A percentile compares a stretch with the other conserved stretches of the same genome.
Evolutionary conservation across 1,140 invertebrate genomes (phyloP).

Genomic region (Thalassaphorura encarpata): DNA sequence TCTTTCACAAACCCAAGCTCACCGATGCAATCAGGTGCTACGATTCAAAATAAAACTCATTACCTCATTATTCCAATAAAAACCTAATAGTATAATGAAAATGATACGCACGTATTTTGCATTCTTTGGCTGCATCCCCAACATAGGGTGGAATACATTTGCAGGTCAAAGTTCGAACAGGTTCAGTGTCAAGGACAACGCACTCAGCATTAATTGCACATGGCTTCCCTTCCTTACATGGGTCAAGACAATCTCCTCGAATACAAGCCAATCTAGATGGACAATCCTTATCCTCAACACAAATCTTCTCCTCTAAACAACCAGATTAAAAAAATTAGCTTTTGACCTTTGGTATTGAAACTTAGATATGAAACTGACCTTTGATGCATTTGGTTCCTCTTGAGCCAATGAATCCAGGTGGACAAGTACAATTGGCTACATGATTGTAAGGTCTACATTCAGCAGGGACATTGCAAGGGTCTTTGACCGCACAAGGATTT

Average conservation of each 20-base stretch:
- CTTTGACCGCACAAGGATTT: slow-evolving; percentile 34
- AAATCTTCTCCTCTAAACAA: slow-evolving; percentile 44
- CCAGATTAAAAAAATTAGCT: not conserved
- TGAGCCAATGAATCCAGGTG: slow-evolving; percentile 29
- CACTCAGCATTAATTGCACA: slow-evolving; percentile 53
- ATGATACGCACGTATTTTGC: slow-evolving; percentile 45
- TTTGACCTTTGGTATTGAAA: not conserved
- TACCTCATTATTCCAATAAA: not conserved
- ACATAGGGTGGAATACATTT: slow-evolving; percentile 67
- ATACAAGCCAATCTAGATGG: slow-evolving; percentile 68
- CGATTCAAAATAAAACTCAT: slow-evolving; percentile 9
- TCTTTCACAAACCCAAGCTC: slow-evolving; percentile 61
- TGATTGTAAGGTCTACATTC: slow-evolving; percentile 34
- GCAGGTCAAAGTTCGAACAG: slow-evolving; percentile 79
- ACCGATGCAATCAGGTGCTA: slow-evolving; percentile 50
- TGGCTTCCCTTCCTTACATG: slow-evolving; percentile 36
- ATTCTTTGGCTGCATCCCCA: slow-evolving; percentile 67
- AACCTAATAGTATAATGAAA: not conserved
- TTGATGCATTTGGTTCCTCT: slow-evolving; percentile 23
- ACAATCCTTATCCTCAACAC: slow-evolving; percentile 71
- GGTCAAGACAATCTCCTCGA: slow-evolving; percentile 60
- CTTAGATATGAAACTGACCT: slow-evolving; percentile 11
- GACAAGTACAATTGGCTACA: slow-evolving; percentile 26
- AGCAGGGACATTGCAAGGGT: slow-evolving; percentile 31
- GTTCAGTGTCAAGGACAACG: slow-evolving; percentile 69